phyloP scores from a whole-genome alignment of 2,113 vertebrate species.

The Laticauda laticaudata region DNA sequence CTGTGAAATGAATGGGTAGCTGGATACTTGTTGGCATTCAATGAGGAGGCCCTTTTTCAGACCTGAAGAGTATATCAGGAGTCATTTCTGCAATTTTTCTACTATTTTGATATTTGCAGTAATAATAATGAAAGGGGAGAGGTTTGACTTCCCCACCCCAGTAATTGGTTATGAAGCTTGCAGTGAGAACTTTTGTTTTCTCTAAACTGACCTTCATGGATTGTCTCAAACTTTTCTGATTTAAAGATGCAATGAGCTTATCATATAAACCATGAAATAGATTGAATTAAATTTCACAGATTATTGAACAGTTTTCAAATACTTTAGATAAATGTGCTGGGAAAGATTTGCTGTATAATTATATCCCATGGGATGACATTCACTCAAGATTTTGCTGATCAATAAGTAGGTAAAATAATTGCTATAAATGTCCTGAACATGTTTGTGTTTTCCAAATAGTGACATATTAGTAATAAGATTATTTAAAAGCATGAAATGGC shows the following conservation, averaged over 20 bases:
- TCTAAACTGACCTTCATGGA: constrained; percentile 37
- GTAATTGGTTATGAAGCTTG: constrained; percentile 20
- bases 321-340: constrained; percentile 34
- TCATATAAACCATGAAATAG: constrained; percentile 18
- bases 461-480: constrained; percentile 40
- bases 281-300: constrained; percentile 46
- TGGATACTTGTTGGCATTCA: neutral
- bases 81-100: neutral
- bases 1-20: no score
- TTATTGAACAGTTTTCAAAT: constrained; percentile 45
- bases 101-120: neutral
- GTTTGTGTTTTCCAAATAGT: constrained; percentile 34
- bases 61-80: neutral
- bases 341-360: constrained; percentile 46
- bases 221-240: constrained; percentile 31
- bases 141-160: neutral
- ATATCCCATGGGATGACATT: neutral
- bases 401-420: constrained; percentile 39
- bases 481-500: constrained; percentile 27
- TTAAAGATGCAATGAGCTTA: constrained; percentile 31
- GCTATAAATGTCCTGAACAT: constrained; percentile 36
- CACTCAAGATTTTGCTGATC: constrained; percentile 27
- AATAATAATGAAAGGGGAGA: neutral
- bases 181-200: constrained; percentile 35
- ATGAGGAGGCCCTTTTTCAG: neutral